Evolutionary conservation across 2,888 invertebrate species (phyloP), one percentile per base, ranked within the genome.

Genomic region (Parnassius glacialis): DNA sequence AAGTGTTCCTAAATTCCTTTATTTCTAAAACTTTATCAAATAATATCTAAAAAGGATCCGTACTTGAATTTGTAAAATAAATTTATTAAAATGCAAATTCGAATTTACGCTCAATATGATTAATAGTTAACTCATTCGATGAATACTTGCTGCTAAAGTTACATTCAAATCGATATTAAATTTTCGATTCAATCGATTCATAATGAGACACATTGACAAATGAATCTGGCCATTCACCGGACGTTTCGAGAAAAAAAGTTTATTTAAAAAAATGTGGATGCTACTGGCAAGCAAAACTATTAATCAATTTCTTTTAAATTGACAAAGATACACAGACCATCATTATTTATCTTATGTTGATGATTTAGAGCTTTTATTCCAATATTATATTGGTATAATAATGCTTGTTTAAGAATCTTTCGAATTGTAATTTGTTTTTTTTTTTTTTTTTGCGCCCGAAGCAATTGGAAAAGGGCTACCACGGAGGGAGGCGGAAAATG

Each of bases 201-300:
- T 79, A 80, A 81, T 80, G 76, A 78, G 78, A 77, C 75, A 67
- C 73, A 74, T 74, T 83, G 84, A 84, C 82, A 83, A 85, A 87
- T 86, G 85, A 77, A 78, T 79, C 74, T 73, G 72, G 74, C 67
- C 68, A 67, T 64, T 73, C 74, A 74, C 80, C 82, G 84, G 84
- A 84, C 80, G 80, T 74, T 72, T 66, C 65, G 70, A 74, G 75
- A 70, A 71, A 68, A 67, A 60, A 57, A 64, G 34, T 34, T 34
- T 60, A 57, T 43, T 25, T 41, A 53, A 57, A 61, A 56, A 67
- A 67, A 62, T 62, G 69, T 61, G 58, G 69, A 69, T 62, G 87
- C 89, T 89, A 89, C 89, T 79, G 88, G 79, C 80, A 74, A 75
- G 66, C 71, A 65, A 69, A 72, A 76, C 86, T 80, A 89, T 89